Evolutionary conservation across 2,888 invertebrate species (phyloP).

Genomic region (Tipula helvola): DNA sequence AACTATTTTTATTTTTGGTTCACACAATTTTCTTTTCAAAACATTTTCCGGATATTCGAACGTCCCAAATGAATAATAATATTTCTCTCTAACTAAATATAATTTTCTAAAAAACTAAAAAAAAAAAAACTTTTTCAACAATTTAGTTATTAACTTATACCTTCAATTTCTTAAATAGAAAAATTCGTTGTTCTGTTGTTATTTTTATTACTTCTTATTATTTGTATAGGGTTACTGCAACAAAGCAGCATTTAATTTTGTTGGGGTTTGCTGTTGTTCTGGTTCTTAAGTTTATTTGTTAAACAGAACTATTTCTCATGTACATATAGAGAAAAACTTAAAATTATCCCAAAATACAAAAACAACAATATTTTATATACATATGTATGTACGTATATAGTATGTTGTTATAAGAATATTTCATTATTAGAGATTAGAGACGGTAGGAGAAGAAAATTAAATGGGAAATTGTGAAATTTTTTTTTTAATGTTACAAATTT

Average conservation of each 20-base stretch:
- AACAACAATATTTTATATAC: neutral
- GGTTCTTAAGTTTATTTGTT: neutral
- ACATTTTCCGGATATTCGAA: neutral
- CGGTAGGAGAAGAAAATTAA: neutral
- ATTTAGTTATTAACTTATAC: conserved; percentile 4
- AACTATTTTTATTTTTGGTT: neutral
- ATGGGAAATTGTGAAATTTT: neutral
- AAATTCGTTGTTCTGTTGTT: neutral
- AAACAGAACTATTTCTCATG: neutral
- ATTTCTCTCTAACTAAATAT: neutral
- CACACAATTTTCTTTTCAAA: neutral
- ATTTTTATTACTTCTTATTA: neutral
- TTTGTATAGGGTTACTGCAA: neutral
- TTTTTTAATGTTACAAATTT: neutral
- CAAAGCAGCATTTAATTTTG: neutral
- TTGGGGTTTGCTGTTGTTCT: neutral
- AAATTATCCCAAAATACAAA: neutral
- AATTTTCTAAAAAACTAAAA: neutral
- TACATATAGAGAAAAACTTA: neutral
- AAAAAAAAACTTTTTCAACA: neutral
- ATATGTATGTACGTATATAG: too few species aligned
- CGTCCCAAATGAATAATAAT: neutral
- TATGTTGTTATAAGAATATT: neutral
- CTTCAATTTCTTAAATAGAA: neutral
- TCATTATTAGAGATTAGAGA: neutral